These are phyloP conservation scores for Limanda limanda DNA, from an alignment of 2,113 vertebrate species.

Conservation along the genomic window DNA sequence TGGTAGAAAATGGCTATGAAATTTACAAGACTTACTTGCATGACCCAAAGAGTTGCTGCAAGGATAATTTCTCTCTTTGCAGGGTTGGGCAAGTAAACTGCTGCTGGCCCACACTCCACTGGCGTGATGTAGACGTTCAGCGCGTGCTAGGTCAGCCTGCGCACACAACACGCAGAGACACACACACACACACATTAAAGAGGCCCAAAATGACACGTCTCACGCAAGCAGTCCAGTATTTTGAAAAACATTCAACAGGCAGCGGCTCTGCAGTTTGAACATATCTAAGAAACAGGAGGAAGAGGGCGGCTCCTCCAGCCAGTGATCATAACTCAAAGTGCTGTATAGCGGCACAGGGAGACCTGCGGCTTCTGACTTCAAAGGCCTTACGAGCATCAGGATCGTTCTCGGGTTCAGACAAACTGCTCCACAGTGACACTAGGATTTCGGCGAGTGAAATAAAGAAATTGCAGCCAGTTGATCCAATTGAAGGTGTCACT, in stretches of 20 bases:
- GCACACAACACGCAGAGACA: constrained; percentile 74
- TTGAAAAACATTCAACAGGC: constrained; percentile 78
- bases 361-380: constrained; percentile 52
- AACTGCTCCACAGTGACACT: constrained; percentile 49
- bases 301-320: constrained; percentile 32
- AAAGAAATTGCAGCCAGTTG: constrained; percentile 54
- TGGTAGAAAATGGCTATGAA: background rate
- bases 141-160: constrained; percentile 87
- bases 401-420: constrained; percentile 18
- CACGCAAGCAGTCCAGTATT: constrained; percentile 85
- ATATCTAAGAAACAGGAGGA: constrained; percentile 43
- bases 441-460: constrained; percentile 58
- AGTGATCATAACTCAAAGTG: constrained; percentile 57
- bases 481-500: constrained; percentile 58
- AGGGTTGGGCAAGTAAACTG: constrained; percentile 82
- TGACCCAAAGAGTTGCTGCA: constrained; percentile 81
- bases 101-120: constrained; percentile 80
- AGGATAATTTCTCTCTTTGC: constrained; percentile 79
- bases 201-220: constrained; percentile 85
- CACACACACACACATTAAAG: constrained; percentile 70
- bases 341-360: constrained; percentile 31
- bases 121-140: constrained; percentile 86
- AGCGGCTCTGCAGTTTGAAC: constrained; percentile 33
- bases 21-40: constrained; percentile 85
- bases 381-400: constrained; percentile 50